These are phyloP conservation scores for Tipula vernalis DNA, from an alignment of 2,888 invertebrate species.

Conservation along the genomic window DNA sequence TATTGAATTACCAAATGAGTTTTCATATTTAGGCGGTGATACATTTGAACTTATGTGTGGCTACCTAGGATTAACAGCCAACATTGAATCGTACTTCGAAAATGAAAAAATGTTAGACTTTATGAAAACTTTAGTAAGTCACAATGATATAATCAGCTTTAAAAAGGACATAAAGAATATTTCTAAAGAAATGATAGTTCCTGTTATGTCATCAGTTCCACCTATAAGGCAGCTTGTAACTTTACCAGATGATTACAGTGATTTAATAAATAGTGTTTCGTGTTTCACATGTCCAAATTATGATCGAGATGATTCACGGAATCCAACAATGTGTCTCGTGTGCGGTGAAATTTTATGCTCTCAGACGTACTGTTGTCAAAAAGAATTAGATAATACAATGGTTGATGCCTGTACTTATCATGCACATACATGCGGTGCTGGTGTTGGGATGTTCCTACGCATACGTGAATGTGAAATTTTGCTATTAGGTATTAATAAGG, in stretches of 20 bases:
- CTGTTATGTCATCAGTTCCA: conserved; percentile 43
- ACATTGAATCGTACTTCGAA: conserved; percentile 39
- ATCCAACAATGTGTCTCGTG: conserved; percentile 94
- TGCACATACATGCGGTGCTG: conserved; percentile 79
- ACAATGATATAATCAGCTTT: conserved; percentile 37
- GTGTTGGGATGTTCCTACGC: conserved; percentile 84
- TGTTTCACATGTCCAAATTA: conserved; percentile 89
- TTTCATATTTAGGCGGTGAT: conserved; percentile 56
- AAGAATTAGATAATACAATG: conserved; percentile 56
- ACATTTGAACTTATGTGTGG: conserved; percentile 76
- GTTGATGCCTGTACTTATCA: conserved; percentile 96
- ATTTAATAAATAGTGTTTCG: conserved; percentile 89
- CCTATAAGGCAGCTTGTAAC: conserved; percentile 58
- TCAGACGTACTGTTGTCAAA: conserved; percentile 96
- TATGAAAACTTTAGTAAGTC: conserved; percentile 44
- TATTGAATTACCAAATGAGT: conserved; percentile 62
- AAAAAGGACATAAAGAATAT: conserved; percentile 21
- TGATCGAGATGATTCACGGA: conserved; percentile 80
- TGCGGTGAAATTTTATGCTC: conserved; percentile 94
- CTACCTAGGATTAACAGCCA: conserved; percentile 66
- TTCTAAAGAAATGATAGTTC: conserved; percentile 15
- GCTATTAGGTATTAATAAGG: conserved; percentile 69
- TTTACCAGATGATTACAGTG: conserved; percentile 88
- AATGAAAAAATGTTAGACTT: conserved; percentile 39
- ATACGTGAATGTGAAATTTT: conserved; percentile 94